A percentile compares a stretch with the other conserved stretches of the same genome.
phyloP scores from a whole-genome alignment of 2,797 vertebrate genomes.

The Sebastes hubbsi region DNA sequence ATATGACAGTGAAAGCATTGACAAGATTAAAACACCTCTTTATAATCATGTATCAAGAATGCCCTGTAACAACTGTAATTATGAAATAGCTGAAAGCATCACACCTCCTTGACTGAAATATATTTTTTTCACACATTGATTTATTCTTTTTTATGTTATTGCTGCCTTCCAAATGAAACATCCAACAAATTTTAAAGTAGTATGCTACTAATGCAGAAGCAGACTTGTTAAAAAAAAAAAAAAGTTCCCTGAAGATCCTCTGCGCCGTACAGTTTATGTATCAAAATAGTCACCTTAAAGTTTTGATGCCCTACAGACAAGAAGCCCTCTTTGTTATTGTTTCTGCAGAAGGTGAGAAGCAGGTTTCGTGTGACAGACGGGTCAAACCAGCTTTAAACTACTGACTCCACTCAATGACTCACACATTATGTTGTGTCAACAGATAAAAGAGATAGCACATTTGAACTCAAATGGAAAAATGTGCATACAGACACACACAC shows the following conservation, averaged over 20 bases:
- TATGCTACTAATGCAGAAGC: background rate
- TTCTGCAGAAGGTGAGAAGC: constrained; percentile 18
- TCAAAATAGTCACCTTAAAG: background rate
- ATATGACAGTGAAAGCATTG: background rate
- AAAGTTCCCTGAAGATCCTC: background rate
- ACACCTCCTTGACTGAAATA: background rate
- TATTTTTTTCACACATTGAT: background rate
- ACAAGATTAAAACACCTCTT: background rate
- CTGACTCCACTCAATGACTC: constrained; percentile 64
- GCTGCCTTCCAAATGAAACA: constrained; percentile 9
- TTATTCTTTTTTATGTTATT: background rate
- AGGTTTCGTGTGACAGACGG: constrained; percentile 50
- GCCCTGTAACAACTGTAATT: background rate
- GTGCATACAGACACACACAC: background rate
- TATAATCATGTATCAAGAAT: background rate
- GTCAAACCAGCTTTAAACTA: constrained; percentile 67
- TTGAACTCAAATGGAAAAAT: constrained; percentile 37
- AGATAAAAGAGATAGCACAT: constrained; percentile 52
- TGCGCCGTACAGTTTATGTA: background rate
- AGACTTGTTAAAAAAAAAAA: background rate
- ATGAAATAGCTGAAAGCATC: background rate
- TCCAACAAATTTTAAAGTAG: background rate
- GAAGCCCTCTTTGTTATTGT: constrained; percentile 12
- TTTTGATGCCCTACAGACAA: background rate
- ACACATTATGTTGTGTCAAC: constrained; percentile 69